Base-by-base conservation (phyloP, 2,113 vertebrate species). In the Patagioenas fasciata region DNA sequence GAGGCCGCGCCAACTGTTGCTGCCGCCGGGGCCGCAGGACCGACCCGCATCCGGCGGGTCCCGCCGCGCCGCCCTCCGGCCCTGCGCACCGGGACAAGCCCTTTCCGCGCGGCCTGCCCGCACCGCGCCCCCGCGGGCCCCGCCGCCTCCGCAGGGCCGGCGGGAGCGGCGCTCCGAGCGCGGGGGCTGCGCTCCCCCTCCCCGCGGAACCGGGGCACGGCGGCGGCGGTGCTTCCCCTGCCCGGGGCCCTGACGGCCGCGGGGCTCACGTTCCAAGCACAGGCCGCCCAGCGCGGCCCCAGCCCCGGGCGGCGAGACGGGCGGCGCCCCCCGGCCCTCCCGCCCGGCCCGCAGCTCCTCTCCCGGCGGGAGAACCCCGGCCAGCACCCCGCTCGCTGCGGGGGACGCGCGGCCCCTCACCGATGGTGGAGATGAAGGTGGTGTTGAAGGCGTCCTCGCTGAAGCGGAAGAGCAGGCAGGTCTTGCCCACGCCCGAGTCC, bases 361-460 rank as follows among this genome's bases (percentile, higher is more conserved):
- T 36, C 26, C 26, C 60, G 10, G 82, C 40, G 50, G 40, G 50
- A 65, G 51, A 24, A 80, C 89, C 85, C 69, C 58, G n/a, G 88
- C 69, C 73, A n/a, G 31, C 62, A 85, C 44, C 62, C 73, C 38
- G 18, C 31, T 60, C 11, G n/a, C 69, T 31, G 58, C 7, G 31
- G 74, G 74, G 42, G 16, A 44, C 15, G 29, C 40, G 13, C 82
- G 36, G 60, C 75, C 74, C 75, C 96, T 97, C 94, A 98, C 98
- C 98, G 97, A 98, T 99, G 85, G 98, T 99, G 89, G 98, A 99
- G 93, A 98, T 99, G 97, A 99, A 99, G 44, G 99, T 99, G 38
- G 99, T 99, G 97, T 99, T 99, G 98, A 99, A 99, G 96, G 99
- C 99, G 98, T 99, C 99, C 95, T 99, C 98, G 97, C 98, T 98